These are phyloP conservation scores for Lepilemur ruficaudatus DNA, from an alignment of 2,797 vertebrate genomes.

Conservation along the genomic window DNA sequence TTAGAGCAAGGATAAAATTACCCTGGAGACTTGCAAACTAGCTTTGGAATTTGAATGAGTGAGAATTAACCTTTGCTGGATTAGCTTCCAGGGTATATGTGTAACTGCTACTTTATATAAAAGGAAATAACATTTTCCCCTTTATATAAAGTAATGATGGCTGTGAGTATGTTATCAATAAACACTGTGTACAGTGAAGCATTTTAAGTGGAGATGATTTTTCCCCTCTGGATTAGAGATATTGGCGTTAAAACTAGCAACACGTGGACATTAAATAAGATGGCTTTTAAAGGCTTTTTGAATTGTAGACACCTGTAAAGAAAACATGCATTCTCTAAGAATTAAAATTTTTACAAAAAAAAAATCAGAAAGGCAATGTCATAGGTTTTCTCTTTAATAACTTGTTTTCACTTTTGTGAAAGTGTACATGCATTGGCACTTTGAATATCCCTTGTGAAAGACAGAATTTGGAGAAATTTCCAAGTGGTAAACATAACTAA, in stretches of 20 bases:
- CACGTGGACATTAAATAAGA: not conserved
- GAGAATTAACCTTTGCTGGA: not conserved
- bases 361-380: not conserved
- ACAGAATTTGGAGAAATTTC: not conserved
- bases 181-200: not conserved
- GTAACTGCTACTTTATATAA: not conserved
- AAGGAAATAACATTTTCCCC: not conserved
- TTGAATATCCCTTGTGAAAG: not conserved
- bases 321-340: not conserved
- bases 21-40: not conserved
- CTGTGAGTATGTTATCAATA: not conserved
- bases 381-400: not conserved
- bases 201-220: not conserved
- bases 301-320: not conserved
- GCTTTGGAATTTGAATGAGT: not conserved
- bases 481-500: not conserved
- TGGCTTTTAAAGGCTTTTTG: not conserved
- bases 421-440: not conserved
- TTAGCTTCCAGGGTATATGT: not conserved
- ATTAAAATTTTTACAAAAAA: not conserved
- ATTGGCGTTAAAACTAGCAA: not conserved
- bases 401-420: not conserved
- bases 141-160: not conserved
- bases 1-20: not conserved
- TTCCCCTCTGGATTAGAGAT: not conserved